Percentiles rank a stretch among this genome's conserved stretches.
phyloP scores from a whole-genome alignment of 2,113 vertebrate species.

The Alectura lathami region DNA sequence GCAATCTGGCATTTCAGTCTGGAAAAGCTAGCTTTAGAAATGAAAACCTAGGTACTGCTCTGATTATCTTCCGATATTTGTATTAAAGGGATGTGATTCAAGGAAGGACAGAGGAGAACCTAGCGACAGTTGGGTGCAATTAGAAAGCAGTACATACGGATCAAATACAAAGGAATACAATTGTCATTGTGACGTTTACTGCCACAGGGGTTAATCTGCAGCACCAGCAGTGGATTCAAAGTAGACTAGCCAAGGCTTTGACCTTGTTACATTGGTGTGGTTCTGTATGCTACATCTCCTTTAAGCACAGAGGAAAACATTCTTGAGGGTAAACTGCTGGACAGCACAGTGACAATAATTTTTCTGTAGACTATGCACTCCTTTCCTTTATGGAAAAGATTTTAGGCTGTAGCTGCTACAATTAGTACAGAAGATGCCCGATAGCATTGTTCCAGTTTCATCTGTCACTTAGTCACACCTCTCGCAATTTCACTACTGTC shows the following conservation, averaged over 20 bases:
- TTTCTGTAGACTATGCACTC: background rate
- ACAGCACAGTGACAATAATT: background rate
- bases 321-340: background rate
- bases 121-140: background rate
- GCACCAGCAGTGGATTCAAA: background rate
- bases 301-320: background rate
- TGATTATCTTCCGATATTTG: background rate
- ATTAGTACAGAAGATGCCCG: background rate
- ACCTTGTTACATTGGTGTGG: background rate
- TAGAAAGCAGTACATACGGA: background rate
- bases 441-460: background rate
- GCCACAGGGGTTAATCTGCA: background rate
- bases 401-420: background rate
- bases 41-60: background rate
- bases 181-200: background rate
- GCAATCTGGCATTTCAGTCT: background rate
- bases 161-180: slow-evolving; percentile 12
- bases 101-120: background rate
- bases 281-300: background rate
- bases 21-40: background rate
- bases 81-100: background rate
- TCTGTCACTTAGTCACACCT: background rate
- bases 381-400: background rate
- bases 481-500: background rate
- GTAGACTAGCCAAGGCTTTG: background rate